Evolutionary conservation across 1,140 invertebrate species (phyloP), one percentile per base, ranked within the genome.

Genomic region (Hydropsyche tenuis): DNA sequence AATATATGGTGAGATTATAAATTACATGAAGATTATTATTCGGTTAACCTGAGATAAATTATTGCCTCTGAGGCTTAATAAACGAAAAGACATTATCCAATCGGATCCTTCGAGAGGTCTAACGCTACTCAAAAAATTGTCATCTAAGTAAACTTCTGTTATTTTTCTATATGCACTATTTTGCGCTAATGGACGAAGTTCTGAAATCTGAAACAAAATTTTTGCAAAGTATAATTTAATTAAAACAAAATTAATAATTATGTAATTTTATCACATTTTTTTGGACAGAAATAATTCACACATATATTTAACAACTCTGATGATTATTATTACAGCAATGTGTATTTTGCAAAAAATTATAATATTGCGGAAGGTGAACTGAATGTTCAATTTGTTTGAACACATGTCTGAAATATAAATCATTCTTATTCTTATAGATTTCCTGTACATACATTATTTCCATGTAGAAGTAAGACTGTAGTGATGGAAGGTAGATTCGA

Each of bases 61-160:
- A 82, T 95, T 95, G 22, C 89, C 88, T 23, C 87, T 86, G 22
- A 95, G 82, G 79, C 90, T 93, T 0, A 94, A 82, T 1, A 93
- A 85, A 65, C 92, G 86, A 79, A 94, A 94, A 62, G 88, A 86
- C 18, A 88, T 85, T 60, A 95, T 85, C 92, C 92, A 95, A 76
- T 90, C 87, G 0, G 91, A 88, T 2, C 90, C 90, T 80, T 94
- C 93, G 56, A 95, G 80, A 66, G 88, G 84, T 75, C 89, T 88
- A 0, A 94, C 89, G 14, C 88, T 89, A 7, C 87, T 84, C 16
- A 95, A 87, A 18, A 81, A 82, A 81, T 95, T 95, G 78, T 92
- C 86, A 78, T 94, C 92, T 66, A 95, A 79, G 80, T 92, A 93
- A 1, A 95, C 80, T 79, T 94, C 92, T 30, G 88, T 80, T 0